Percentiles rank a stretch among this genome's conserved stretches.
Conservation (phyloP, 2,888 invertebrate genomes). For the Thymelicus acteon region DNA sequence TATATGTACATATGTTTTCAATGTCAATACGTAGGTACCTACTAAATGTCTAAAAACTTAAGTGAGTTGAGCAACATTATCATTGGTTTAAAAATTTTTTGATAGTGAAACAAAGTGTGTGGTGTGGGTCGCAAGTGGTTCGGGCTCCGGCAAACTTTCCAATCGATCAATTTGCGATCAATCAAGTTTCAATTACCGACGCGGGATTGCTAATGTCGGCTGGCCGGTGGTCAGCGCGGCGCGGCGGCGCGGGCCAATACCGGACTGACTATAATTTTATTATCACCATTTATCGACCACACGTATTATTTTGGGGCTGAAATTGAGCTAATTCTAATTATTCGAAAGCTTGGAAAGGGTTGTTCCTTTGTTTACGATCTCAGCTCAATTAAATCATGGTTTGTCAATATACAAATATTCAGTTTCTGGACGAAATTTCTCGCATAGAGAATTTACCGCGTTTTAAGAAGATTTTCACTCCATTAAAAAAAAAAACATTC, state of each 20-base stretch:
- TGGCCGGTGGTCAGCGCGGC: neutral
- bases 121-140: neutral
- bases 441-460: too few species aligned
- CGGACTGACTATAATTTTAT: neutral
- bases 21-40: too few species aligned
- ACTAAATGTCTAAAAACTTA: too few species aligned
- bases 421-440: too few species aligned
- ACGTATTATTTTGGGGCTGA: neutral
- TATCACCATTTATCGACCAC: neutral
- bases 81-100: too few species aligned
- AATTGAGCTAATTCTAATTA: neutral
- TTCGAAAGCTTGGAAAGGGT: neutral
- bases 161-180: slow-evolving; percentile 24
- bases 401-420: too few species aligned
- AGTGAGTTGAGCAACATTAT: too few species aligned
- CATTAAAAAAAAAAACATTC: too few species aligned
- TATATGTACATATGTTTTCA: too few species aligned
- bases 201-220: slow-evolving; percentile 23
- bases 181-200: slow-evolving; percentile 22
- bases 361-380: too few species aligned
- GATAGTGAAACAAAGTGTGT: slow-evolving; percentile 11
- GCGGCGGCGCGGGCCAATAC: neutral
- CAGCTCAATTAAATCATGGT: too few species aligned
- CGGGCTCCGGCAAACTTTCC: slow-evolving; percentile 17
- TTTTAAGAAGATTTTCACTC: too few species aligned